Percentiles rank a stretch among this genome's conserved stretches.
phyloP scores from a whole-genome alignment of 2,113 vertebrate species.

The Campylomormyrus numenius region DNA sequence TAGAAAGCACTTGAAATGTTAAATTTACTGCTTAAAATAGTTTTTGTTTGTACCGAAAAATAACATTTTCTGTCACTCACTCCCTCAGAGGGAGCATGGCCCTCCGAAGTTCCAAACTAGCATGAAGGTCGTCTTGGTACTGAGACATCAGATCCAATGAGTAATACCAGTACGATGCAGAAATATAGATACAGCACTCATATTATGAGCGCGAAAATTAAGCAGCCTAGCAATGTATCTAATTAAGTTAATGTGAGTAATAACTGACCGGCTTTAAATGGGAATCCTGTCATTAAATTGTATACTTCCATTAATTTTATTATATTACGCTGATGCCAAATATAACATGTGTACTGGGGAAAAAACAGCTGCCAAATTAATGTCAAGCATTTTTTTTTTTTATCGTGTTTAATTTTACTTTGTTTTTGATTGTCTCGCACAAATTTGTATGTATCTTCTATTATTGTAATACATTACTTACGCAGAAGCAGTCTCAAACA shows the following conservation, averaged over 20 bases:
- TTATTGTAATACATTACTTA: neutral
- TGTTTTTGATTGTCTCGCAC: neutral
- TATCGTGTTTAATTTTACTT: neutral
- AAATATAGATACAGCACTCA: neutral
- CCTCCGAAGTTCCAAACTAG: neutral
- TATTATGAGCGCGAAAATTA: neutral
- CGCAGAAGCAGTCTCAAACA: neutral
- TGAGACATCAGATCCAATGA: neutral
- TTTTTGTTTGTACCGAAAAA: neutral
- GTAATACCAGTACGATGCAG: neutral
- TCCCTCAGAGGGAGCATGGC: neutral
- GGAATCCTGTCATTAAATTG: neutral
- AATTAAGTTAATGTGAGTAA: constrained; percentile 8
- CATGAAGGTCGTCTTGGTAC: neutral
- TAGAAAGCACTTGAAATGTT: neutral
- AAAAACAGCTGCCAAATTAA: neutral
- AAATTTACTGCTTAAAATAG: neutral
- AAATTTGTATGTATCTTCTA: neutral
- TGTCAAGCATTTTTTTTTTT: neutral
- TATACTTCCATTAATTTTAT: constrained; percentile 4
- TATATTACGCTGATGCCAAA: neutral
- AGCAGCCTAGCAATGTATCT: neutral
- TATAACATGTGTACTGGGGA: neutral
- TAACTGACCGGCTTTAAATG: neutral
- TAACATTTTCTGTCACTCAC: neutral